Evolutionary conservation across 1,140 invertebrate species (phyloP), one percentile per base, ranked within the genome.

Genomic region (Pemphigus obesinymphae): DNA sequence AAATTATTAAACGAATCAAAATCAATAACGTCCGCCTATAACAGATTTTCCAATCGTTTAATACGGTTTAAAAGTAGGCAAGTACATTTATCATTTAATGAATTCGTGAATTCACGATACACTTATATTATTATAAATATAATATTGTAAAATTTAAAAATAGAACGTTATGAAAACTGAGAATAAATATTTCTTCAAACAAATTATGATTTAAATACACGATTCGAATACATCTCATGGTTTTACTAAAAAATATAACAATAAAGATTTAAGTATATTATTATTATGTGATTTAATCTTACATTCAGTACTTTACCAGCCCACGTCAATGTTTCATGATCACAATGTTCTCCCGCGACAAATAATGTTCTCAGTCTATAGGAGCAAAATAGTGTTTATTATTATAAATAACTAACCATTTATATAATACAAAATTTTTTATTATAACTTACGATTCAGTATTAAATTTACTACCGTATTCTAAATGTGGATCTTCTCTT

Each of bases 261-360:
- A 55, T 55, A 48, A 17, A 17, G 13, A 48, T 48, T 17, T 48
- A 15, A 15, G n/a, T 61, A 31, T 63, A n/a, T 0, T 63, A 31
- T 20, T 31, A 66, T 66, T 37, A 11, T 70, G 11, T 66, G 34
- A 17, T 72, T 61, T n/a, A 23, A 50, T 83, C 83, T 83, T 84
- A 88, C 87, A 66, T 92, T 90, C 85, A 97, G 94, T 13, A 90
- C 88, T 78, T 91, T 91, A 86, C 94, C 91, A 1, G 94, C 92
- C 96, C 96, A 98, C 7, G 88, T 84, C 89, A 96, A 93, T 0
- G 96, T 96, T 85, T 96, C 95, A 82, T 93, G 92, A 86, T 98
- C 96, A 86, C 96, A 96, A 85, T 97, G 95, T 87, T 98, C 96
- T 0, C 96, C 96, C 82, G 96, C 96, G 7, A 97, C 92, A 86